Evolutionary conservation across 2,113 vertebrate species (phyloP).

Genomic region (Cavia aperea): DNA sequence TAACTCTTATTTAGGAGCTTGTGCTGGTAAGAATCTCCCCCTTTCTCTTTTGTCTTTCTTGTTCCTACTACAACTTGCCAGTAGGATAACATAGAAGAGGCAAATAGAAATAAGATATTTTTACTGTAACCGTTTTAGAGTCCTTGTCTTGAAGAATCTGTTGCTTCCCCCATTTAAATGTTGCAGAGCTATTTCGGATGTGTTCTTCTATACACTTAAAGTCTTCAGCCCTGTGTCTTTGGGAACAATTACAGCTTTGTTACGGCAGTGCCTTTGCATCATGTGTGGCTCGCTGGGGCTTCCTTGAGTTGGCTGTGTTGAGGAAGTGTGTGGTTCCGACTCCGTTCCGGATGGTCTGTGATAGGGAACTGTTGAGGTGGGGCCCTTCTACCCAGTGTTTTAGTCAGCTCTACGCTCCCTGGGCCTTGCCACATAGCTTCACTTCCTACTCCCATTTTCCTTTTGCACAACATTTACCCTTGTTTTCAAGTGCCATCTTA

Average conservation of each 20-base stretch:
- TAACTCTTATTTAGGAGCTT: neutral
- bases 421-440: neutral
- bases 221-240: conserved; percentile 39
- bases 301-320: conserved; percentile 75
- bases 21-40: neutral
- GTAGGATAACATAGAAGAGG: neutral
- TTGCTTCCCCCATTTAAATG: neutral
- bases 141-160: neutral
- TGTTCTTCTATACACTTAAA: neutral
- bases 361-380: neutral
- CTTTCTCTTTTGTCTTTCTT: neutral
- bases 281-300: conserved; percentile 70
- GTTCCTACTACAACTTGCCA: neutral
- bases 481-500: neutral
- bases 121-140: neutral
- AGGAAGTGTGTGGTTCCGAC: conserved; percentile 78
- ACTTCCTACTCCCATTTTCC: neutral
- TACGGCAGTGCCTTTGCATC: conserved; percentile 60
- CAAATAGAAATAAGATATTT: neutral
- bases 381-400: conserved; percentile 62
- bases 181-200: neutral
- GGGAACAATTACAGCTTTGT: conserved; percentile 66
- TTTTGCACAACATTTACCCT: neutral
- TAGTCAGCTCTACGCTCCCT: neutral
- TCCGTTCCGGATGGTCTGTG: conserved; percentile 66